phyloP scores from a whole-genome alignment of 2,113 vertebrate species.

The Tinamus guttatus region DNA sequence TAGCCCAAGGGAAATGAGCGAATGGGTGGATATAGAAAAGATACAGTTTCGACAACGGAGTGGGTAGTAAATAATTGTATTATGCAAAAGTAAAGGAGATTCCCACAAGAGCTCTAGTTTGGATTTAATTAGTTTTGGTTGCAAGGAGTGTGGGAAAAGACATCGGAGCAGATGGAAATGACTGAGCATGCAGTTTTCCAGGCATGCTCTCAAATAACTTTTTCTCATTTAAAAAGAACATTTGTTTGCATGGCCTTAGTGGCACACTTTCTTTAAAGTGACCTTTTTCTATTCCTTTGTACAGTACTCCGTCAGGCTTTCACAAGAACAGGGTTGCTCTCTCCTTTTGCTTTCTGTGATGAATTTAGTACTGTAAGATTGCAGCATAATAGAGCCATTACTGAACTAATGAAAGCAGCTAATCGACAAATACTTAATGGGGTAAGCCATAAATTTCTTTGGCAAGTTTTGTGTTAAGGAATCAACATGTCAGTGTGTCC shows the following conservation, averaged over 20 bases:
- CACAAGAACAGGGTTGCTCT: conserved; percentile 90
- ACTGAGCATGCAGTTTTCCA: background rate
- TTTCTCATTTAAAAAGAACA: background rate
- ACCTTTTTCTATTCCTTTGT: background rate
- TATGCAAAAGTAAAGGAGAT: background rate
- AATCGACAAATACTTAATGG: conserved; percentile 73
- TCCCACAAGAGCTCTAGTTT: background rate
- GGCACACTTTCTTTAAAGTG: background rate
- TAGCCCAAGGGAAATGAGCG: background rate
- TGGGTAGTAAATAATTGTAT: background rate
- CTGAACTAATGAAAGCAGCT: conserved; percentile 88
- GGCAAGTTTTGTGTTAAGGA: background rate
- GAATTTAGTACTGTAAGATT: conserved; percentile 94
- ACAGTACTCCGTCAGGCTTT: conserved; percentile 92
- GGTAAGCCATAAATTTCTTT: conserved; percentile 61
- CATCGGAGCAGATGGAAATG: background rate
- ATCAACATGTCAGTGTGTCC: background rate
- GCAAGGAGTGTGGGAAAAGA: background rate
- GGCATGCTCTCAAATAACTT: background rate
- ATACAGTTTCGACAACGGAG: background rate
- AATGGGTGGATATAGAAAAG: background rate
- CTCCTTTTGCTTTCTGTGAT: conserved; percentile 91
- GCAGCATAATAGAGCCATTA: conserved; percentile 93
- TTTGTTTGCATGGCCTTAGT: background rate
- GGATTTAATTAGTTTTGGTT: conserved; percentile 2